These are phyloP conservation scores for Ceryle rudis DNA, from an alignment of 2,797 vertebrate genomes.

Conservation along the genomic window DNA sequence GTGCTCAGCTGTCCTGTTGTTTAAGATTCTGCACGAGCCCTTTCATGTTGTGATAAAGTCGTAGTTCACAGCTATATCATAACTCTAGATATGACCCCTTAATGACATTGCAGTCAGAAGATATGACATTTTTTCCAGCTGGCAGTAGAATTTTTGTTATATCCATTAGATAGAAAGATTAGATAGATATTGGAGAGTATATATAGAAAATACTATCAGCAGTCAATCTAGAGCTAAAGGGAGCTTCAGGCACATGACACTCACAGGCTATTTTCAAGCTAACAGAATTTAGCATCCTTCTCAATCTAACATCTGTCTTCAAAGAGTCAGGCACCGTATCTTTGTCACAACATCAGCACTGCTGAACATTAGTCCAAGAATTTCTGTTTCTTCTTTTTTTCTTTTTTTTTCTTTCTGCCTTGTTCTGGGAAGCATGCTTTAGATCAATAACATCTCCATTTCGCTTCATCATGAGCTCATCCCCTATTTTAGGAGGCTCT, in stretches of 20 bases:
- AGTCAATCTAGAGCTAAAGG: neutral
- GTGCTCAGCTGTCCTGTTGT: neutral
- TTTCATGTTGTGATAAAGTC: neutral
- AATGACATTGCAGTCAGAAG: neutral
- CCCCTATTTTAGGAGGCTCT: neutral
- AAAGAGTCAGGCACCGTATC: neutral
- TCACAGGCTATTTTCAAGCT: neutral
- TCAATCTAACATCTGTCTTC: neutral
- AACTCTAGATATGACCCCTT: neutral
- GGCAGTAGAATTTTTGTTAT: neutral
- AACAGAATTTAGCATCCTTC: neutral
- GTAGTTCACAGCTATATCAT: neutral
- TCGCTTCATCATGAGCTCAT: neutral
- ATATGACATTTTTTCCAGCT: neutral
- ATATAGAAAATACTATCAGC: neutral
- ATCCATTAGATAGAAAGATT: neutral
- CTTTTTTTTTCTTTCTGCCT: neutral
- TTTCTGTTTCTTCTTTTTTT: neutral
- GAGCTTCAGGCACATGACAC: neutral
- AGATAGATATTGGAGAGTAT: neutral
- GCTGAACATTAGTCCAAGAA: neutral
- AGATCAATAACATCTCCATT: conserved; percentile 28
- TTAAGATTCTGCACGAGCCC: neutral
- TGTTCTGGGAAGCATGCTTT: neutral
- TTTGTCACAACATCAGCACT: neutral